Conservation (phyloP, 30 jellyfish, hydroid and myxozoan genomes). For the Hydractinia echinata region DNA sequence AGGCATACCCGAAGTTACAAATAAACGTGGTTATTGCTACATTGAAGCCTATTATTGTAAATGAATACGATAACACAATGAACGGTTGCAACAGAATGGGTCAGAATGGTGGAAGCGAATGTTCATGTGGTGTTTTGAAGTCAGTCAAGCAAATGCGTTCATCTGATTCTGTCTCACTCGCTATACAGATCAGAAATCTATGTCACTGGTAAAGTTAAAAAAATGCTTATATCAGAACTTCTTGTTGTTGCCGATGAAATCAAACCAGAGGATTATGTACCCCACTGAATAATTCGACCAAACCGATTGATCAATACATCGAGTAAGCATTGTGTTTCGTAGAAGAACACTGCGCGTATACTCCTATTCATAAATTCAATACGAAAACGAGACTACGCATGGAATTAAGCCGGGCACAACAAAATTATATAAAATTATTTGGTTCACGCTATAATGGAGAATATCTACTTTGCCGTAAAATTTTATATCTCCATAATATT, state of each 20-base stretch:
- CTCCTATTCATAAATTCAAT: no score
- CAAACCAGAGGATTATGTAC: background rate
- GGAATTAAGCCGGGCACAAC: no score
- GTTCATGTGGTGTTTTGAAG: constrained; percentile 8
- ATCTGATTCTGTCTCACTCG: constrained; percentile 9
- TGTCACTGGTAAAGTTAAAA: background rate
- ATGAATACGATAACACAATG: constrained; percentile 5
- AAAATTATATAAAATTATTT: no score
- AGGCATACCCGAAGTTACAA: no score
- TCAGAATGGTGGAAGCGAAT: constrained; percentile 1
- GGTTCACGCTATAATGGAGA: no score
- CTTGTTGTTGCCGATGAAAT: background rate
- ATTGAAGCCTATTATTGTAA: background rate
- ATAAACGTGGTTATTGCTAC: no score
- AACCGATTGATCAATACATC: background rate
- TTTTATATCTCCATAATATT: no score
- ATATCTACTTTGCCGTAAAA: no score
- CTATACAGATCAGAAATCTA: background rate
- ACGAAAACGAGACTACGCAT: no score
- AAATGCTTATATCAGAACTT: background rate
- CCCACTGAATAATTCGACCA: background rate
- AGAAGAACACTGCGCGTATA: background rate
- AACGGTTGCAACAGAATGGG: background rate
- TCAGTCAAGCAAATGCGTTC: constrained; percentile 5
- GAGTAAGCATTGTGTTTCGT: background rate